Evolutionary conservation across 1,140 invertebrate genomes (phyloP).

Genomic region (Mya arenaria): DNA sequence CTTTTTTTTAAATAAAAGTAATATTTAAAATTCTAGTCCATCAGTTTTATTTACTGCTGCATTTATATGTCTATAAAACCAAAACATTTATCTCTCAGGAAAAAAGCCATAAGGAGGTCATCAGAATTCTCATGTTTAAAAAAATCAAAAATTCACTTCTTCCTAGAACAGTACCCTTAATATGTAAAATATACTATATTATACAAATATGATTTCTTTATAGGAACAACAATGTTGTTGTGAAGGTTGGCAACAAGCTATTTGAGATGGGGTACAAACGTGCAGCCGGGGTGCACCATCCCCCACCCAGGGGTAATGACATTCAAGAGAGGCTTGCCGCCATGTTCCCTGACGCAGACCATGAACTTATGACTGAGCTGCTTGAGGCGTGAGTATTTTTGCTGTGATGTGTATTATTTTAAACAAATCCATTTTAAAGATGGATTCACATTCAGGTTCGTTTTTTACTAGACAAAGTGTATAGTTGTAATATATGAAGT

Average conservation of each 20-base stretch:
- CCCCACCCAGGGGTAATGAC: slow-evolving; percentile 19
- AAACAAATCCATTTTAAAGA: no score
- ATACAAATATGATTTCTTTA: not conserved
- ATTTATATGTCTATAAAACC: no score
- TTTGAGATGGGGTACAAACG: slow-evolving; percentile 24
- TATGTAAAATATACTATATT: not conserved
- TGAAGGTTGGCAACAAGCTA: slow-evolving; percentile 10
- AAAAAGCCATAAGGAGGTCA: no score
- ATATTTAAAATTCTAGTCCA: no score
- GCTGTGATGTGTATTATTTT: no score
- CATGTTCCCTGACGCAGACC: slow-evolving; percentile 17
- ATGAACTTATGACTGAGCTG: slow-evolving; percentile 11
- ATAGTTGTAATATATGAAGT: no score
- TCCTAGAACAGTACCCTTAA: not conserved
- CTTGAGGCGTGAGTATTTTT: slow-evolving; percentile 8
- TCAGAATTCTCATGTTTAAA: not conserved
- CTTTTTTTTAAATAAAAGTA: no score
- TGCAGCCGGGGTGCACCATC: slow-evolving; percentile 9
- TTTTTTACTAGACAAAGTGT: no score
- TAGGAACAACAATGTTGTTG: slow-evolving; percentile 9
- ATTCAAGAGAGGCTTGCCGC: slow-evolving; percentile 13
- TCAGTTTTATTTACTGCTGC: no score
- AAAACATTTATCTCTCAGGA: no score
- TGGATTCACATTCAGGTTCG: no score
- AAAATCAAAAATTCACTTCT: not conserved